Evolutionary conservation across 2,113 vertebrate species (phyloP).

Genomic region (Podiceps cristatus): DNA sequence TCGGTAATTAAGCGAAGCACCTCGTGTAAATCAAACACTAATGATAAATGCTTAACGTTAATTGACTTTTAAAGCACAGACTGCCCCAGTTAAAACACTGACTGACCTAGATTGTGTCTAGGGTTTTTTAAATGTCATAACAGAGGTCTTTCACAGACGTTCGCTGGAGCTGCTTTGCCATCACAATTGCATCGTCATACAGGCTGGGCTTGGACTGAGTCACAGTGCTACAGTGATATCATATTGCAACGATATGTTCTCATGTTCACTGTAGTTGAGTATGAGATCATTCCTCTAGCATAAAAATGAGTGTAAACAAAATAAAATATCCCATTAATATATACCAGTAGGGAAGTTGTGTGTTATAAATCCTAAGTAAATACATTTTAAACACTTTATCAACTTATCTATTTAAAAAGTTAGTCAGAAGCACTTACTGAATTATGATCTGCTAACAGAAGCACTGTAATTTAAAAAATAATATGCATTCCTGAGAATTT

Average conservation of each 20-base stretch:
- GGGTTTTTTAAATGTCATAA: fast-evolving
- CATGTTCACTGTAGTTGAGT: not conserved
- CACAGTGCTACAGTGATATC: not conserved
- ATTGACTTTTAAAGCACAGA: not conserved
- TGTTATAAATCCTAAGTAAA: not conserved
- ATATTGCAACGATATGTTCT: not conserved
- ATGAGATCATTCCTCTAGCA: not conserved
- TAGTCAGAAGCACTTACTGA: not conserved
- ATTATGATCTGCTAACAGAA: not conserved
- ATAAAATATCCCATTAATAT: not conserved
- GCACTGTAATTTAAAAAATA: not conserved
- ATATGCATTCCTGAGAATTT: not conserved
- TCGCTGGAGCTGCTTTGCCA: not conserved
- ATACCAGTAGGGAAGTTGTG: not conserved
- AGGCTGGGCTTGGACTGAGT: not conserved
- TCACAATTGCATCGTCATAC: not conserved
- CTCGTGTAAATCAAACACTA: not conserved
- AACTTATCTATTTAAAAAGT: not conserved
- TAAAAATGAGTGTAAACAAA: not conserved
- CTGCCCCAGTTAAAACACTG: not conserved
- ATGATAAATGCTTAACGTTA: not conserved
- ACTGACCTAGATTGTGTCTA: not conserved
- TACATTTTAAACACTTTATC: not conserved
- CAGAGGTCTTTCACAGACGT: not conserved
- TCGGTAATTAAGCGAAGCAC: not conserved